Conservation (phyloP, 2,797 vertebrate genomes). For the Cephalopachus bancanus region DNA sequence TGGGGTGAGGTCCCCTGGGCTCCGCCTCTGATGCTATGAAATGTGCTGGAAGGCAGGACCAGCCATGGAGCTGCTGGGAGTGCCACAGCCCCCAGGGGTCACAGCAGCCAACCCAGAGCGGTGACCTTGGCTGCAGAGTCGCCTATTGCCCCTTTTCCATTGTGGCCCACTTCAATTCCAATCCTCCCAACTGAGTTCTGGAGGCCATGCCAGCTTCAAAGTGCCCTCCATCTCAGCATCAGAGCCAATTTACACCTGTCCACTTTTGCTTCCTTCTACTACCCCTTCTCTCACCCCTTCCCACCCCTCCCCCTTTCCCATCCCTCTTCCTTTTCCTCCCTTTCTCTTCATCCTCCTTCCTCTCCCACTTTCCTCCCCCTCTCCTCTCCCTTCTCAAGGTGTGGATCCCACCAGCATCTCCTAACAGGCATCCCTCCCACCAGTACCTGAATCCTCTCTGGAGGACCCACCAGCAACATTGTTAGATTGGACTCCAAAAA, state of each 20-base stretch:
- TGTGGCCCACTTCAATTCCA: not conserved
- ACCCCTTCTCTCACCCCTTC: not conserved
- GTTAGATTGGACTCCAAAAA: not conserved
- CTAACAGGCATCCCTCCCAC: not conserved
- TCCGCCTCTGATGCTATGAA: not conserved
- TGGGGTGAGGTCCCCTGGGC: not conserved
- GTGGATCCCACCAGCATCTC: not conserved
- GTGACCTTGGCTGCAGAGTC: not conserved
- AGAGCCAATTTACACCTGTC: not conserved
- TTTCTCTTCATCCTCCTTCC: not conserved
- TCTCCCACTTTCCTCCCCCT: not conserved
- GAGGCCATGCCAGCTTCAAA: not conserved
- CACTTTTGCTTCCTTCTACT: not conserved
- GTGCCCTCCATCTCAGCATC: too few species aligned
- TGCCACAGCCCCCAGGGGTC: fast-evolving
- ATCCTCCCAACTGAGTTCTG: fast-evolving
- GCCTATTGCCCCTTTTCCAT: not conserved
- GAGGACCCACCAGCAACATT: fast-evolving
- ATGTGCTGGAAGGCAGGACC: not conserved
- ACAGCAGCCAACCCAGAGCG: not conserved
- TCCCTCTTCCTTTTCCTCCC: too few species aligned
- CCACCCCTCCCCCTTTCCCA: not conserved
- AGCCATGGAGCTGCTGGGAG: not conserved
- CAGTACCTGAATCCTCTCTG: not conserved
- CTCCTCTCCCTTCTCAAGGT: not conserved